Conservation (phyloP, 1,140 invertebrate genomes). For the Caerostris darwini region DNA sequence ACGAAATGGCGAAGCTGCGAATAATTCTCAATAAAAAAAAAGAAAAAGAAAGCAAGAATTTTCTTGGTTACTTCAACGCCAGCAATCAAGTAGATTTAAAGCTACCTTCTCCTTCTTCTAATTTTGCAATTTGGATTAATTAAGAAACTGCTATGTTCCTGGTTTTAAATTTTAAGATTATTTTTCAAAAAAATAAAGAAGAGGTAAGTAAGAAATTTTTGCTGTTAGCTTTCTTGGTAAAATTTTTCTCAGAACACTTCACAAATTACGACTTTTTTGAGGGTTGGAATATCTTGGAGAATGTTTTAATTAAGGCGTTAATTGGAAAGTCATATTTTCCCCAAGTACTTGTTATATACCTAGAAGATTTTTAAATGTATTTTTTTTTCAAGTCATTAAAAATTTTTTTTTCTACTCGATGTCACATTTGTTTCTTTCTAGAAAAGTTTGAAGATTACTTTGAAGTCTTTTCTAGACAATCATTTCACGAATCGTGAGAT, state of each 20-base stretch:
- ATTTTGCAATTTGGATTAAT: conserved; percentile 58
- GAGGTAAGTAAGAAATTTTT: background rate
- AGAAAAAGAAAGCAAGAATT: no score
- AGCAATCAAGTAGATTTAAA: no score
- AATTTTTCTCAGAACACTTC: conserved; percentile 53
- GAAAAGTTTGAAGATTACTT: conserved; percentile 50
- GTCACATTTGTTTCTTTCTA: background rate
- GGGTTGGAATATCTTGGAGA: conserved; percentile 39
- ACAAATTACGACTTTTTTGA: conserved; percentile 30
- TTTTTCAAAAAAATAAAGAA: conserved; percentile 26
- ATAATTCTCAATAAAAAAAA: no score
- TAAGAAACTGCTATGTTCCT: background rate
- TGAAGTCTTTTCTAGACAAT: no score
- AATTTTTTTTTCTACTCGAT: background rate
- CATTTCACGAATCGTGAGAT: no score
- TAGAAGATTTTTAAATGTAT: conserved; percentile 28
- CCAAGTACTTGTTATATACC: background rate
- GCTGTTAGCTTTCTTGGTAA: background rate
- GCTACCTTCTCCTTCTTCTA: background rate
- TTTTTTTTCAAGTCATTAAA: background rate
- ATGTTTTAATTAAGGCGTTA: conserved; percentile 65
- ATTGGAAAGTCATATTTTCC: conserved; percentile 62
- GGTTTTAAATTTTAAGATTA: conserved; percentile 49
- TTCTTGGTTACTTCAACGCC: no score
- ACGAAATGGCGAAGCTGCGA: no score